Evolutionary conservation across 2,113 vertebrate species (phyloP), one percentile per base, ranked within the genome.

Genomic region (Leucopsar rothschildi): DNA sequence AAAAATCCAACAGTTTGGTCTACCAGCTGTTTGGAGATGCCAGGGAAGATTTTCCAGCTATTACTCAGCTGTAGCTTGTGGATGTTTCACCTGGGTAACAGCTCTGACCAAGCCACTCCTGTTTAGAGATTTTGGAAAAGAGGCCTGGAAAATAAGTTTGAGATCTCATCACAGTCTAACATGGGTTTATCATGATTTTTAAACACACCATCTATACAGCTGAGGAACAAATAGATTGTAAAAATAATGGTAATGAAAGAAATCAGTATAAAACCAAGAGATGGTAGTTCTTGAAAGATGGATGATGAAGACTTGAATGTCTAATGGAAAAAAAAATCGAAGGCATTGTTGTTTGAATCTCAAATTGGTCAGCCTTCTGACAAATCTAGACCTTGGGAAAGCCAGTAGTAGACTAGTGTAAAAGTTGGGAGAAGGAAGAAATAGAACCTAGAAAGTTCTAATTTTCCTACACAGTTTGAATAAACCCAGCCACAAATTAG

Each of bases 401-500:
- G 7, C 31, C 52, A 83, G 19, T 6, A 59, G 60, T 19, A 90
- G 29, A 61, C 17, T 16, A 56, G 8, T 68, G 15, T 40, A 88
- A 78, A 64, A 80, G 56, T 53, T 75, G 4, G 16, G 9, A 91
- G 39, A 80, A 72, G 69, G 20, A 85, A 82, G 13, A 89, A 92
- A 81, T 24, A 81, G 80, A 95, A 19, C 0, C 2, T 4, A 6
- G 6, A 75, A 64, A 65, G 59, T 33, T 79, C 19, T 31, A 52
- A 60, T 91, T 90, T 89, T 68, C 33, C 84, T 49, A 37, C 17
- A 37, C 49, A 23, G 28, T 44, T 88, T 88, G 53, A 91, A 73
- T 86, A 95, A 97, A 95, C 82, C 12, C 9, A 94, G 64, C 73
- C 84, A 90, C 78, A 96, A 85, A 92, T 82, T 57, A 77, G 39